Evolutionary conservation across 2,113 vertebrate genomes (phyloP), one percentile per base, ranked within the genome.

Genomic region (Myrmecophaga tridactyla): DNA sequence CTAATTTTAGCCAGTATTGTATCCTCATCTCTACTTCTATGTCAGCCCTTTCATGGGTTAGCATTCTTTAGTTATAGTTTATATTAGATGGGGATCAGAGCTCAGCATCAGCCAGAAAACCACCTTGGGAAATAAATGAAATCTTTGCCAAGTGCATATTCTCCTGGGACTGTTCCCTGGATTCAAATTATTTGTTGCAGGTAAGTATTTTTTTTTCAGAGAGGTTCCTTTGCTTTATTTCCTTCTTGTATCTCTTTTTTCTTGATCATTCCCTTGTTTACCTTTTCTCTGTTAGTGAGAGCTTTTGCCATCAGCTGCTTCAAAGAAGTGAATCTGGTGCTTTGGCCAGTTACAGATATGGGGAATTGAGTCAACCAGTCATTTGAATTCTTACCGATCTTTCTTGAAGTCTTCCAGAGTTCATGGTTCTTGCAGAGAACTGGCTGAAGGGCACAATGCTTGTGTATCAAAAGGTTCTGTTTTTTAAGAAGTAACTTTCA

Each of bases 31-130:
- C 84, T 65, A 89, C 85, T 89, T 96, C 90, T 18, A 80, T 95
- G 95, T 97, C 97, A 97, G 69, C 95, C 92, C 96, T 97, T 98
- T 95, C 81, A 86, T 69, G 89, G 96, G 96, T 96, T 97, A 97
- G 93, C 96, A 96, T 96, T 94, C 92, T 92, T 97, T 97, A 98
- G 97, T 95, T 96, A 94, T 92, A 56, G 36, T 76, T 98, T 98
- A 85, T 97, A 97, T 96, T 97, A 21, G 0, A 94, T 94, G 31
- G 31, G 53, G 92, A 97, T 98, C 94, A 97, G 88, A 96, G 90
- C 92, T 95, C 96, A 98, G 91, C 94, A 95, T 95, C 90, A 58
- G 78, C 92, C 83, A 97, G 89, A 96, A 98, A 96, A 7, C 31
- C 15, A 0, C 23, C 69, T 86, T 90, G 25, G n/a, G 89, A 96